Conservation (phyloP, 2,797 vertebrate genomes). For the Squalus acanthias region DNA sequence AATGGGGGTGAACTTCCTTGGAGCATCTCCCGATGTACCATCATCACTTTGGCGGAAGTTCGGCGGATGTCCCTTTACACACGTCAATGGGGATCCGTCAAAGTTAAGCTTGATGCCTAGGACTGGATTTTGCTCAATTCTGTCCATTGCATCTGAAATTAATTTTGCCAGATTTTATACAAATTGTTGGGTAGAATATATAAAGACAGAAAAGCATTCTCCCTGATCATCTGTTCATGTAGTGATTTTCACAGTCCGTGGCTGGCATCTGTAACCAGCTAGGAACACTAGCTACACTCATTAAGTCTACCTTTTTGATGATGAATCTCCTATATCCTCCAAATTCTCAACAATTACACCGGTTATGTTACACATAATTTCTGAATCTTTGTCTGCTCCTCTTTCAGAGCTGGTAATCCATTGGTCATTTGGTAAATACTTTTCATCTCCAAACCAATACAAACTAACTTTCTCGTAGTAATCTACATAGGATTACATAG, state of each 20-base stretch:
- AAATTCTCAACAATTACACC: background rate
- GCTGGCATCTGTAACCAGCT: no score
- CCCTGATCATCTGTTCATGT: no score
- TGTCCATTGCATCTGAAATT: background rate
- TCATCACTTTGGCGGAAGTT: background rate
- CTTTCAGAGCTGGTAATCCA: background rate
- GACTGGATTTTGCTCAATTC: no score
- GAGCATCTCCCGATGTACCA: background rate
- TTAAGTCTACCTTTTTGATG: background rate
- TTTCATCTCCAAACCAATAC: background rate
- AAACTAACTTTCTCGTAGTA: background rate
- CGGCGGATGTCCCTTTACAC: background rate
- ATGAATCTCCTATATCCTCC: background rate
- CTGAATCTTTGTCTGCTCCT: background rate
- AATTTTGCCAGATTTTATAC: background rate
- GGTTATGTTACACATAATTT: background rate
- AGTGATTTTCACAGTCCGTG: no score
- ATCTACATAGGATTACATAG: no score
- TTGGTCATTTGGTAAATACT: background rate
- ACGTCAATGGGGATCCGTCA: background rate
- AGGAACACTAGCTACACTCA: background rate
- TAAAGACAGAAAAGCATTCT: background rate
- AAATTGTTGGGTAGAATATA: background rate
- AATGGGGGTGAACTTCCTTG: background rate
- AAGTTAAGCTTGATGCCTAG: no score